Conservation (phyloP, 2,888 invertebrate genomes). For the Mythimna lalbum region DNA sequence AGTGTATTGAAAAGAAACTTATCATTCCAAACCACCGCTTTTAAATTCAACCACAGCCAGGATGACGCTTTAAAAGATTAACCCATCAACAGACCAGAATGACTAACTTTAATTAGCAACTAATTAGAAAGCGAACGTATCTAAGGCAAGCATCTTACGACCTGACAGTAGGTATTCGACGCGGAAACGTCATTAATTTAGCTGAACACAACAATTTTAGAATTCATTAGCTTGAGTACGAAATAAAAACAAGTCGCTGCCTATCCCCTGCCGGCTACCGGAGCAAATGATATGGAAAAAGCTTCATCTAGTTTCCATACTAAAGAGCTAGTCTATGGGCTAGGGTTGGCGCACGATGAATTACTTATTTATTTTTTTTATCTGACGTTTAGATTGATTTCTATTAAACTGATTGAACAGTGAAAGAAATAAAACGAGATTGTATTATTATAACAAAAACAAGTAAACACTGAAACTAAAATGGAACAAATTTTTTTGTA, state of each 20-base stretch:
- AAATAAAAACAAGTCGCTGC: conserved; percentile 57
- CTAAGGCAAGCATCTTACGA: conserved; percentile 14
- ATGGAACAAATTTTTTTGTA: no score
- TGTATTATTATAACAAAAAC: no score
- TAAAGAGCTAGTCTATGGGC: conserved; percentile 37
- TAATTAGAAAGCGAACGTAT: conserved; percentile 39
- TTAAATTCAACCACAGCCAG: conserved; percentile 22
- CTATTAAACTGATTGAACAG: no score
- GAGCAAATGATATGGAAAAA: conserved; percentile 64
- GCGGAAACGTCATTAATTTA: conserved; percentile 48
- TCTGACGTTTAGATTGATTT: no score
- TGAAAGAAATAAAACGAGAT: no score
- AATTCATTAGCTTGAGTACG: conserved; percentile 52
- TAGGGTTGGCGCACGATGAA: conserved; percentile 42
- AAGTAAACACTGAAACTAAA: no score
- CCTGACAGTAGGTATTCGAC: conserved; percentile 22
- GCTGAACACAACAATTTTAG: conserved; percentile 39
- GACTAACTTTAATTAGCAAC: conserved; percentile 20
- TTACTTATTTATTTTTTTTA: no score
- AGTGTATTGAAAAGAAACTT: neutral
- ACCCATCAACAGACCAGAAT: conserved; percentile 1
- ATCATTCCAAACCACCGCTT: neutral
- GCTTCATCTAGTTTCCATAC: conserved; percentile 65
- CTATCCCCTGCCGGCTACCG: conserved; percentile 32
- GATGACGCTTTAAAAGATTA: conserved; percentile 4